A percentile compares a stretch with the other conserved stretches of the same genome.
Evolutionary conservation across 2,113 vertebrate genomes (phyloP).

Genomic region (Dicaeum eximium): DNA sequence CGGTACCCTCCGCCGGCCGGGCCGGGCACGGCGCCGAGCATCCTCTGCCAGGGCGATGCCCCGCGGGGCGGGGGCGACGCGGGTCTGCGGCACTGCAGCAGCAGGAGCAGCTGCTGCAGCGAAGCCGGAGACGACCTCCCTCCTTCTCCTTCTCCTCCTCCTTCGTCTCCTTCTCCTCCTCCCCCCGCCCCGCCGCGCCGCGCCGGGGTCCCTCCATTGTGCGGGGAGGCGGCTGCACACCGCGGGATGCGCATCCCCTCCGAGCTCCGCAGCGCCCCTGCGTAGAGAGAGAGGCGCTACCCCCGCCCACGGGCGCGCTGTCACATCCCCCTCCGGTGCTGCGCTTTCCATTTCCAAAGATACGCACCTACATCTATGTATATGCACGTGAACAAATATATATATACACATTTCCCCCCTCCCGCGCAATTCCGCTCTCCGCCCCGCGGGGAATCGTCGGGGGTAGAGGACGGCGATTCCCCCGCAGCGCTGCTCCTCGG

Average conservation of each 20-base stretch:
- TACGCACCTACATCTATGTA: no score
- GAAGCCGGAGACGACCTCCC: background rate
- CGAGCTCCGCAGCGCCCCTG: background rate
- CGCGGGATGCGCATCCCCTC: background rate
- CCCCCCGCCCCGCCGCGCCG: background rate
- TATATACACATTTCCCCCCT: accelerated
- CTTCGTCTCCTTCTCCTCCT: background rate
- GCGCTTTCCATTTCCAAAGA: background rate
- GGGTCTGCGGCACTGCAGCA: constrained; percentile 33
- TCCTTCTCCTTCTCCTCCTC: background rate
- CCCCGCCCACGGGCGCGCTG: background rate
- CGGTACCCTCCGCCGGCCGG: background rate
- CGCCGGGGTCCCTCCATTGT: constrained; percentile 27
- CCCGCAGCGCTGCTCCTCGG: background rate
- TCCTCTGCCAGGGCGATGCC: background rate
- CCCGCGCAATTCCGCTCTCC: background rate
- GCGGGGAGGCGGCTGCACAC: background rate
- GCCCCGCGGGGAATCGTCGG: background rate
- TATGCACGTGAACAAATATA: accelerated
- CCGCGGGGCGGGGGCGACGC: background rate
- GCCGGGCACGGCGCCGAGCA: background rate
- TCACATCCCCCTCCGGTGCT: background rate
- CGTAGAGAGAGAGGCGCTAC: background rate
- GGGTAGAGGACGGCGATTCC: background rate
- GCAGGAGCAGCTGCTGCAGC: constrained; percentile 31